Percentiles rank a stretch among this genome's conserved stretches.
phyloP scores from a whole-genome alignment of 1,140 invertebrate species.

The Drosophila saltans region DNA sequence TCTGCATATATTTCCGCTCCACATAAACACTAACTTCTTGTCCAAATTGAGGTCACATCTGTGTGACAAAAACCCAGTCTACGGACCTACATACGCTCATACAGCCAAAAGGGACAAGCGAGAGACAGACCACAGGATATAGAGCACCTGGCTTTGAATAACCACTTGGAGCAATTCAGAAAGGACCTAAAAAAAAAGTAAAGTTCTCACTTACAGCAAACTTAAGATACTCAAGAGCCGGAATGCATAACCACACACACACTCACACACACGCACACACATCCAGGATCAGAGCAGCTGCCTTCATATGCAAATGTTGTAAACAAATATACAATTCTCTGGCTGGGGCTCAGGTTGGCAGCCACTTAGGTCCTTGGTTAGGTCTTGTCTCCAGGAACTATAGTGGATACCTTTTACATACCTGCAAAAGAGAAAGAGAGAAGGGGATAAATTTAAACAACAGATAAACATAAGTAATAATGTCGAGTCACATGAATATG shows the following conservation, averaged over 20 bases:
- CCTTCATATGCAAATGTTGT: constrained; percentile 52
- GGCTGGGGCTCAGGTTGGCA: constrained; percentile 10
- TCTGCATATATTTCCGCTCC: constrained; percentile 49
- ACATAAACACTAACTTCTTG: constrained; percentile 49
- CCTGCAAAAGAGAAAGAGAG: constrained; percentile 59
- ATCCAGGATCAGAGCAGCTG: constrained; percentile 42
- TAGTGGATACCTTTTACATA: constrained; percentile 40
- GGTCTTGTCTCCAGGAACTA: constrained; percentile 21
- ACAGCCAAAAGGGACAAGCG: not conserved
- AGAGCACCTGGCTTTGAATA: constrained; percentile 32
- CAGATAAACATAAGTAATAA: constrained; percentile 71
- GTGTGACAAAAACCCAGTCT: constrained; percentile 44
- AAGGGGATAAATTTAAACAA: constrained; percentile 50
- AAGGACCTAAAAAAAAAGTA: constrained; percentile 36
- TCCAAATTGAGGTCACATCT: constrained; percentile 66
- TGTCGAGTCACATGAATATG: constrained; percentile 71
- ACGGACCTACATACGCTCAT: constrained; percentile 53
- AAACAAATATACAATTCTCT: constrained; percentile 41
- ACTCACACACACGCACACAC: constrained; percentile 16
- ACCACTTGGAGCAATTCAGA: constrained; percentile 71
- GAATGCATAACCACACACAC: constrained; percentile 16
- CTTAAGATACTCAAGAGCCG: constrained; percentile 75
- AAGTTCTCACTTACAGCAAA: constrained; percentile 74
- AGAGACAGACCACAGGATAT: constrained; percentile 7
- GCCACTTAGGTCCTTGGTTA: constrained; percentile 47